A percentile compares a stretch with the other conserved stretches of the same genome.
phyloP scores from a whole-genome alignment of 2,113 vertebrate species.

The Lophura nycthemera region DNA sequence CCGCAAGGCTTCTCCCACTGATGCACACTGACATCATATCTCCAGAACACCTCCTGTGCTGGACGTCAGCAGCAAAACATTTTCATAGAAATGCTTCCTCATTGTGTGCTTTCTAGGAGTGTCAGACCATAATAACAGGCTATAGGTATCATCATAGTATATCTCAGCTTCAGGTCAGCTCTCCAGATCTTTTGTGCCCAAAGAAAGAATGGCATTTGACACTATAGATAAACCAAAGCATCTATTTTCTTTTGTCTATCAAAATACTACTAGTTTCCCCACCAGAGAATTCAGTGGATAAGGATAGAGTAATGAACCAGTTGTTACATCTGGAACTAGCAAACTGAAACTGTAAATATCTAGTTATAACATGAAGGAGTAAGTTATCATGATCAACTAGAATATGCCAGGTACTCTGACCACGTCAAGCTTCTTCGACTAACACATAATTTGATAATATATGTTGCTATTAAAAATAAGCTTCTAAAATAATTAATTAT shows the following conservation, averaged over 20 bases:
- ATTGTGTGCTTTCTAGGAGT: background rate
- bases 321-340: background rate
- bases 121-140: background rate
- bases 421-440: background rate
- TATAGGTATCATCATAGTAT: background rate
- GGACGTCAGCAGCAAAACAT: background rate
- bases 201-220: background rate
- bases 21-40: fast-evolving
- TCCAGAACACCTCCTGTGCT: background rate
- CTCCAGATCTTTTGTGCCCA: background rate
- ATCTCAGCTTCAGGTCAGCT: background rate
- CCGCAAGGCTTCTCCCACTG: background rate
- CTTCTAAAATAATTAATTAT: background rate
- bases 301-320: background rate
- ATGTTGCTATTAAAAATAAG: background rate
- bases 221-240: background rate
- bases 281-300: background rate
- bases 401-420: background rate
- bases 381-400: background rate
- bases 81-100: background rate
- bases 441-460: background rate
- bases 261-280: background rate
- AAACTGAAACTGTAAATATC: background rate
- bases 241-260: background rate
- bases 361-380: background rate